Evolutionary conservation across 2,888 invertebrate genomes (phyloP).

Genomic region (Parnassius mnemosyne): DNA sequence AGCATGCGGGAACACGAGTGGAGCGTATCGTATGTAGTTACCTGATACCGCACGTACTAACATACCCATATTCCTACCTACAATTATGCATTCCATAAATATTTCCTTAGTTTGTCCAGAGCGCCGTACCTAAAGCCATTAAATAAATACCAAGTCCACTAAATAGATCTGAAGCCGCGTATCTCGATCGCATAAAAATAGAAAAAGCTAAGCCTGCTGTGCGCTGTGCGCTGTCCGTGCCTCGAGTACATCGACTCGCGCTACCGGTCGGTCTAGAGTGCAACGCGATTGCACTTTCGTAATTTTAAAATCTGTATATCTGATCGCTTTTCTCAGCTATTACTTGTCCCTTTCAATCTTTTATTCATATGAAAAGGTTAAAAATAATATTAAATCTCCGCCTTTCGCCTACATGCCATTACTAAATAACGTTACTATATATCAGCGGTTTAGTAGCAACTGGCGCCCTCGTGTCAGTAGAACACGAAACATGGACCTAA

Average conservation of each 20-base stretch:
- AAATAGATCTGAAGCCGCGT: slow-evolving; percentile 27
- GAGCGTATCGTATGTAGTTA: slow-evolving; percentile 79
- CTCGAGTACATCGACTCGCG: slow-evolving; percentile 50
- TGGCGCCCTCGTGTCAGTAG: slow-evolving; percentile 4
- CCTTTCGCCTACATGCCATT: too few species aligned
- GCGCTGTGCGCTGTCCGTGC: slow-evolving; percentile 37
- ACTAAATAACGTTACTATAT: not conserved
- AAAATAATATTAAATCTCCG: too few species aligned
- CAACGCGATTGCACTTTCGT: not conserved
- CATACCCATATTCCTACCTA: slow-evolving; percentile 30
- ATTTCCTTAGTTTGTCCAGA: slow-evolving; percentile 31
- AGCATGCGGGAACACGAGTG: slow-evolving; percentile 80
- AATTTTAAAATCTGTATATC: not conserved
- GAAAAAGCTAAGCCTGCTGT: slow-evolving; percentile 38
- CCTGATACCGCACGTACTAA: slow-evolving; percentile 42
- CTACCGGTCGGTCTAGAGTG: slow-evolving; percentile 44
- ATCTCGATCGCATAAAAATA: slow-evolving; percentile 43
- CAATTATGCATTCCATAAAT: slow-evolving; percentile 15
- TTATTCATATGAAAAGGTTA: too few species aligned
- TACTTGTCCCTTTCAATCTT: too few species aligned
- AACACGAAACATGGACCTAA: slow-evolving; percentile 4
- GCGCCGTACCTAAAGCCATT: slow-evolving; percentile 24
- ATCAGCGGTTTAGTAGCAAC: slow-evolving; percentile 5
- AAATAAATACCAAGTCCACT: slow-evolving; percentile 21
- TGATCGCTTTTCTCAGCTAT: too few species aligned